A percentile compares a stretch with the other conserved stretches of the same genome.
Evolutionary conservation across 2,113 vertebrate genomes (phyloP).

Genomic region (Rhynchomys soricoides): DNA sequence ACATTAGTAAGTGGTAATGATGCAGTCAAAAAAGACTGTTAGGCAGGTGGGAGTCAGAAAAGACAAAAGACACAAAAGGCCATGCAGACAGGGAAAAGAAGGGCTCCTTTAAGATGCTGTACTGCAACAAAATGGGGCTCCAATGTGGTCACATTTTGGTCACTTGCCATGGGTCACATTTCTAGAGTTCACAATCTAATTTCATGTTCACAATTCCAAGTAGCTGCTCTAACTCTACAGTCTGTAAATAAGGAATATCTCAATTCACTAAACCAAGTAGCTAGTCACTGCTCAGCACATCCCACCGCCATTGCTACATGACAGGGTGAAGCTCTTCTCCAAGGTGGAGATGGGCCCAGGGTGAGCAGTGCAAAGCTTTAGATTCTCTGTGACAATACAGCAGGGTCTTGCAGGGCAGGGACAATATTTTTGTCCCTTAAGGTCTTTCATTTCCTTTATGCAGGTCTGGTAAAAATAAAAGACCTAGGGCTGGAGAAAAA

Average conservation of each 20-base stretch:
- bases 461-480: background rate
- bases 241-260: background rate
- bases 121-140: background rate
- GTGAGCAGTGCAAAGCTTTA: background rate
- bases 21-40: background rate
- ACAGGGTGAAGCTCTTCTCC: background rate
- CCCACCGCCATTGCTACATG: background rate
- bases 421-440: background rate
- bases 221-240: background rate
- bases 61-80: fast-evolving
- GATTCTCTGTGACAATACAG: background rate
- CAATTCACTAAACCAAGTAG: background rate
- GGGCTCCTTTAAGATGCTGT: too few relatives aligned
- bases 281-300: background rate
- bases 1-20: background rate
- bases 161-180: background rate
- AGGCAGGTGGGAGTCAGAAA: background rate
- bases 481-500: background rate
- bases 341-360: background rate
- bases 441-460: background rate
- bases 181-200: background rate
- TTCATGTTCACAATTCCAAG: background rate
- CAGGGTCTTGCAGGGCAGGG: background rate
- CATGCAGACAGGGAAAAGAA: background rate
- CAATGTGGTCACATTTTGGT: fast-evolving